phyloP scores from a whole-genome alignment of 2,113 vertebrate genomes.

The Balaeniceps rex region DNA sequence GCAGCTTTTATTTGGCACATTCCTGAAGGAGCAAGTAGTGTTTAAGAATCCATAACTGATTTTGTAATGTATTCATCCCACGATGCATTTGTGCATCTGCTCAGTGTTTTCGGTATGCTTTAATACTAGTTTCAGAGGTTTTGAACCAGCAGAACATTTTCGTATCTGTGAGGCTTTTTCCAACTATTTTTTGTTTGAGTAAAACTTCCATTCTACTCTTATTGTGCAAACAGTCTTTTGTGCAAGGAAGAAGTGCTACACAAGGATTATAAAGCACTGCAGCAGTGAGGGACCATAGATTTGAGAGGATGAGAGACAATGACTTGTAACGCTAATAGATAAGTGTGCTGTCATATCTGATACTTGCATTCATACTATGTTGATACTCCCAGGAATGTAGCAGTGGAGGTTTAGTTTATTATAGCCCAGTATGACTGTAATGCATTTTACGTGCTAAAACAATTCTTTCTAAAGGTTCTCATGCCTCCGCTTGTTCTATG shows the following conservation, averaged over 20 bases:
- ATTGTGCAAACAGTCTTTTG: background rate
- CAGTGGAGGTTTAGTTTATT: background rate
- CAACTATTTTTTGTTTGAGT: background rate
- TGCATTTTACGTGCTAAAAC: background rate
- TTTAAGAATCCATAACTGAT: conserved; percentile 31
- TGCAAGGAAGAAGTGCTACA: background rate
- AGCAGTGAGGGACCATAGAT: background rate
- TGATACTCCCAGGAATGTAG: background rate
- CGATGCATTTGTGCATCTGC: conserved; percentile 50
- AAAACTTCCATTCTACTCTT: background rate
- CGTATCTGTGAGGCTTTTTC: background rate
- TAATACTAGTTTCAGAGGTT: conserved; percentile 28
- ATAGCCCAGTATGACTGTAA: background rate
- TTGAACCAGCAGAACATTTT: conserved; percentile 10
- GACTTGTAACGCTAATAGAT: background rate
- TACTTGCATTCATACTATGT: background rate
- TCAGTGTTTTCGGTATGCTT: conserved; percentile 50
- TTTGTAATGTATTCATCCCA: conserved; percentile 23
- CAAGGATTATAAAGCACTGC: background rate
- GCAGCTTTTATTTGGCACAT: conserved; percentile 54
- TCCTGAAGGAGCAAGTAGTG: conserved; percentile 34
- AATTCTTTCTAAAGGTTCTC: background rate
- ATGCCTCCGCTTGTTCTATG: background rate
- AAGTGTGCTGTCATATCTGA: background rate
- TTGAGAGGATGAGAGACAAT: background rate